A percentile compares a stretch with the other conserved stretches of the same genome.
Conservation (phyloP, 2,888 invertebrate genomes). For the Caenorhabditis angaria region DNA sequence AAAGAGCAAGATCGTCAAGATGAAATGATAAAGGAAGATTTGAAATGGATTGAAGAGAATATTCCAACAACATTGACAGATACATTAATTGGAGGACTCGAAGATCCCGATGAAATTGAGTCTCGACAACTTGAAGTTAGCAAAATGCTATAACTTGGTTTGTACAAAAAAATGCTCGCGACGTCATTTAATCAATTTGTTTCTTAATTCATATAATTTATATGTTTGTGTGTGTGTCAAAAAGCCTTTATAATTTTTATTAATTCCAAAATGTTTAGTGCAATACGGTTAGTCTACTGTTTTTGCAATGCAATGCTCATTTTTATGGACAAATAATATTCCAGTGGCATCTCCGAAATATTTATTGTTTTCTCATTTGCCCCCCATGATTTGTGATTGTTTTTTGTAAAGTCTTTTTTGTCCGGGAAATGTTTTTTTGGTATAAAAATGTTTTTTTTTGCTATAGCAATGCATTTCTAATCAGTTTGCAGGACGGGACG, state of each 20-base stretch:
- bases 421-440: background rate
- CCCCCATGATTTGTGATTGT: background rate
- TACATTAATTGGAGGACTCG: slow-evolving; percentile 62
- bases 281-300: slow-evolving; percentile 39
- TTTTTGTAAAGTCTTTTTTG: background rate
- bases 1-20: slow-evolving; percentile 44
- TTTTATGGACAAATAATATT: background rate
- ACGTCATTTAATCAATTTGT: slow-evolving; percentile 3
- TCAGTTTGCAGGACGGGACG: too few relatives aligned
- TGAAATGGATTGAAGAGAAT: slow-evolving; percentile 93
- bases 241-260: slow-evolving; percentile 12
- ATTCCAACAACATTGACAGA: slow-evolving; percentile 83
- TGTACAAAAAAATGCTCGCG: background rate
- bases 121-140: slow-evolving; percentile 66
- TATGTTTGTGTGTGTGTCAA: background rate
- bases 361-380: background rate
- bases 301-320: slow-evolving; percentile 9
- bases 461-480: background rate
- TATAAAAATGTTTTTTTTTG: background rate
- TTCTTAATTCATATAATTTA: too few relatives aligned
- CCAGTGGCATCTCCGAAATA: background rate
- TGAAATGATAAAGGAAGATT: slow-evolving; percentile 77
- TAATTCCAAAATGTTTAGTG: slow-evolving; percentile 29
- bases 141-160: slow-evolving; percentile 64
- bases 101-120: slow-evolving; percentile 67